Evolutionary conservation across 2,113 vertebrate genomes (phyloP).

Genomic region (Ailuropoda melanoleuca): DNA sequence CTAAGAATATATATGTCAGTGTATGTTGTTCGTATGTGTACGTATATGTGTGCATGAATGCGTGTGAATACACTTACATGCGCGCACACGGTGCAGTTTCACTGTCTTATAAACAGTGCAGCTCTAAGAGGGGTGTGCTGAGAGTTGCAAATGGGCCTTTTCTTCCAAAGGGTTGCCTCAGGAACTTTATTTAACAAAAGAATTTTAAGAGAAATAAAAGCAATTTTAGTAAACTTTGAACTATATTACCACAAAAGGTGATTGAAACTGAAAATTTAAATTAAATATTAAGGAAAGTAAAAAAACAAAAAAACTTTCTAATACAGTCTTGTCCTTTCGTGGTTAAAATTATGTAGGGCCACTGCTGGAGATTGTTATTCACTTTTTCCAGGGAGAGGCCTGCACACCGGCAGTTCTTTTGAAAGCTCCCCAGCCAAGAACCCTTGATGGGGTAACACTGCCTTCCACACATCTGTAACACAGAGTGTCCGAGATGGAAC

Average conservation of each 20-base stretch:
- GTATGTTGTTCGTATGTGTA: not conserved
- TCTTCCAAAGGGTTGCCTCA: not conserved
- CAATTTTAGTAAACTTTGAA: not conserved
- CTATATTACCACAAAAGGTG: not conserved
- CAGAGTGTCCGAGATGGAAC: not conserved
- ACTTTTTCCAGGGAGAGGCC: not conserved
- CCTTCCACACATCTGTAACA: not conserved
- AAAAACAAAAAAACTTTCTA: not conserved
- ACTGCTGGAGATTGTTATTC: not conserved
- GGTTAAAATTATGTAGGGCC: not conserved
- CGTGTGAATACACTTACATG: not conserved
- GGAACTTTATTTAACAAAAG: not conserved
- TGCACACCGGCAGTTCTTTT: not conserved
- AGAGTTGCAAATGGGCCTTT: not conserved
- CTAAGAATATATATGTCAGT: not conserved
- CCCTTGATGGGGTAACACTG: too few species aligned
- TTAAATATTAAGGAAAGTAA: not conserved
- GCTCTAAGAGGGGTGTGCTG: not conserved
- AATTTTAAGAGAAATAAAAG: constrained; percentile 22
- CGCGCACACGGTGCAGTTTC: not conserved
- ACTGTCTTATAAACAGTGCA: not conserved
- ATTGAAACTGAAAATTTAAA: constrained; percentile 4
- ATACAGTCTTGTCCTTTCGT: not conserved
- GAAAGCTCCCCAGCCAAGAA: not conserved
- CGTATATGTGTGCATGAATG: rapidly evolving